phyloP scores from a whole-genome alignment of 2,113 vertebrate species.

The Galeopterus variegatus region DNA sequence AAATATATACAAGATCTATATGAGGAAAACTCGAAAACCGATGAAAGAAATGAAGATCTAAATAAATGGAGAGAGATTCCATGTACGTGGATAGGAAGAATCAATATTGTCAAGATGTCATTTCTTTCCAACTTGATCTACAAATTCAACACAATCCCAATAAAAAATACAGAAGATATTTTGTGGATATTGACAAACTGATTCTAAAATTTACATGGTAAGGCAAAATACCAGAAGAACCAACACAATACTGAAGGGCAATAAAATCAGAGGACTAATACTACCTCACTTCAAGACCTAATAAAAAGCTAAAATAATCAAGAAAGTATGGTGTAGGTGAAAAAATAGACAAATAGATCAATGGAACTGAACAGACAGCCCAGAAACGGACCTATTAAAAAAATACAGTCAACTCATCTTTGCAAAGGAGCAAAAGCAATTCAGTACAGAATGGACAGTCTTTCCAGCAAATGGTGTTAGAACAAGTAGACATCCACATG shows the following conservation, averaged over 20 bases:
- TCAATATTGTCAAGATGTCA: neutral
- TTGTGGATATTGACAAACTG: neutral
- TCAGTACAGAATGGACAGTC: neutral
- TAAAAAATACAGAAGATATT: neutral
- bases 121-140: neutral
- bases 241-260: neutral
- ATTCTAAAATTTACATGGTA: neutral
- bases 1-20: neutral
- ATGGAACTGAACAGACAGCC: neutral
- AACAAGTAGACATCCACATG: neutral
- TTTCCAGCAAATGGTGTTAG: neutral
- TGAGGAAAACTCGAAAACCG: neutral
- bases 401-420: neutral
- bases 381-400: neutral
- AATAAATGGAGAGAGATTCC: neutral
- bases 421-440: constrained; percentile 29
- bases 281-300: neutral
- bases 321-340: neutral
- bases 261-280: neutral
- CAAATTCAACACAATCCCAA: neutral
- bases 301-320: neutral
- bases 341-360: neutral
- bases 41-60: constrained; percentile 8
- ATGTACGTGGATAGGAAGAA: neutral
- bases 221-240: neutral